Conservation (phyloP, 2,797 vertebrate species). For the Melanogrammus aeglefinus region DNA sequence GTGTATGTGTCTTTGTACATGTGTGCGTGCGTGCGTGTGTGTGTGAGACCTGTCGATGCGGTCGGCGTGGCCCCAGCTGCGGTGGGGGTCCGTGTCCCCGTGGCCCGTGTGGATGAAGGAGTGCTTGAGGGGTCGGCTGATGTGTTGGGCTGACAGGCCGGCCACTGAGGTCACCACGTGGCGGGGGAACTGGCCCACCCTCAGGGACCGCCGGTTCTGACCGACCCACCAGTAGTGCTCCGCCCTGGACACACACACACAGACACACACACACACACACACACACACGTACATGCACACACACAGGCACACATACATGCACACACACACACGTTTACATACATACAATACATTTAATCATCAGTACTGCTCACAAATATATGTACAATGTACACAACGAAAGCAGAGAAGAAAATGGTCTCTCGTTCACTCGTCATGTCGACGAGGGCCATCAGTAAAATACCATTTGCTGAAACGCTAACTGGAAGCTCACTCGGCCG, state of each 20-base stretch:
- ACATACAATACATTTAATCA: neutral
- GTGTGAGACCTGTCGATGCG: constrained; percentile 88
- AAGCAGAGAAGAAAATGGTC: neutral
- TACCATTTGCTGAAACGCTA: neutral
- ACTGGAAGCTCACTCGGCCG: too few relatives aligned
- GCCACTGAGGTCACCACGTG: constrained; percentile 96
- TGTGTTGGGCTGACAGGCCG: constrained; percentile 93
- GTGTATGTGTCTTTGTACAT: neutral
- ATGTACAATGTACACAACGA: neutral
- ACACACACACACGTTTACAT: neutral
- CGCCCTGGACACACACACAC: constrained; percentile 73
- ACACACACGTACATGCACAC: constrained; percentile 3
- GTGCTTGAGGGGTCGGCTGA: constrained; percentile 96
- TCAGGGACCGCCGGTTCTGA: constrained; percentile 91
- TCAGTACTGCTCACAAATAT: neutral
- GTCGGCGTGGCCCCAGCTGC: constrained; percentile 96
- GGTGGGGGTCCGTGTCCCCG: constrained; percentile 92
- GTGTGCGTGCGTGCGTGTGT: constrained; percentile 42
- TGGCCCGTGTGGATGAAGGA: constrained; percentile 99
- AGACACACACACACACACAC: neutral
- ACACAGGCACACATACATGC: neutral
- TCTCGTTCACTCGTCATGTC: too few relatives aligned
- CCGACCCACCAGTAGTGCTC: constrained; percentile 99
- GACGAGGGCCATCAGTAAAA: too few relatives aligned
- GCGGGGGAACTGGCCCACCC: constrained; percentile 91